Conservation (phyloP, 2,888 invertebrate genomes). For the Tromatobia lineatoria region DNA sequence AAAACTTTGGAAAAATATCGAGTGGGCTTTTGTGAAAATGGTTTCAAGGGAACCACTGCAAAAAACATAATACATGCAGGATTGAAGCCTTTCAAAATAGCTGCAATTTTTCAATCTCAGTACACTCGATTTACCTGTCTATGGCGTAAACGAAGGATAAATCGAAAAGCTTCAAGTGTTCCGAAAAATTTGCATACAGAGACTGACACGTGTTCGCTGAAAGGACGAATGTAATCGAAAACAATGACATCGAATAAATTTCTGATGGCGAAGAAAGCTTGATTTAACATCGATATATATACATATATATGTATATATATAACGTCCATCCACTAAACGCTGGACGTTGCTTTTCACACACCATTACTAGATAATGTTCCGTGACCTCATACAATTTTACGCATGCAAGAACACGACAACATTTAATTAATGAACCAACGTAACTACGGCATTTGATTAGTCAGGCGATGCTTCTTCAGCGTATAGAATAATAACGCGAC, state of each 20-base stretch:
- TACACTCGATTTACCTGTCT: not conserved
- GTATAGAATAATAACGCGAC: not conserved
- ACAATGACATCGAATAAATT: not conserved
- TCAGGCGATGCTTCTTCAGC: conserved; percentile 1
- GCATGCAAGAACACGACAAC: conserved; percentile 16
- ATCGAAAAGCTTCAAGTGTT: not conserved
- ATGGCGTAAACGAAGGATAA: not conserved
- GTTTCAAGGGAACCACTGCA: too few species aligned
- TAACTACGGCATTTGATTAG: conserved; percentile 17
- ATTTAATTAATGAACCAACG: conserved; percentile 27
- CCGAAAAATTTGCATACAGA: not conserved
- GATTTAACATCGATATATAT: not conserved
- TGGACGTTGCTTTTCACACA: not conserved
- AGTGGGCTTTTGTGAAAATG: too few species aligned
- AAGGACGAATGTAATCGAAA: not conserved
- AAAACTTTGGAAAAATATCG: too few species aligned
- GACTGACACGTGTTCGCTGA: too few species aligned
- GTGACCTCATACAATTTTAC: not conserved
- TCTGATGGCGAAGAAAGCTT: not conserved
- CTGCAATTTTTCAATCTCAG: not conserved
- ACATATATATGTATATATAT: too few species aligned
- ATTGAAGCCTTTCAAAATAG: too few species aligned
- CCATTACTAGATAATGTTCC: not conserved
- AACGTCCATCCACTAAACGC: not conserved
- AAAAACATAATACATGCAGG: too few species aligned